Evolutionary conservation across 1,140 invertebrate genomes (phyloP).

Genomic region (Aricia agestis): DNA sequence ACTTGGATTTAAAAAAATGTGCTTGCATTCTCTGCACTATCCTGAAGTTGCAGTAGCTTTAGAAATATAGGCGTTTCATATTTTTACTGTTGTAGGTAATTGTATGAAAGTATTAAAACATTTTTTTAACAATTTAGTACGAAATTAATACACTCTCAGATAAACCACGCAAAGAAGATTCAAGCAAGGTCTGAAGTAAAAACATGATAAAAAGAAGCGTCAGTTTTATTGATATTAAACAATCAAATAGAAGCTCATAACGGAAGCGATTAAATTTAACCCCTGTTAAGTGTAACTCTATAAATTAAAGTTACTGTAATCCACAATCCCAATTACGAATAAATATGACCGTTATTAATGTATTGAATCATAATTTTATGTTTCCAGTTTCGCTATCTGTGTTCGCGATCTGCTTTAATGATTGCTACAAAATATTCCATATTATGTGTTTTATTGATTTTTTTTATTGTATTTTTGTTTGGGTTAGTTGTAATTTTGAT

Average conservation of each 20-base stretch:
- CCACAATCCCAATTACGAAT: constrained; percentile 13
- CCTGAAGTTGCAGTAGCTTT: no score
- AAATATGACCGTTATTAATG: constrained; percentile 7
- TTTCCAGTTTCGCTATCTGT: neutral
- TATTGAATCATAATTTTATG: constrained; percentile 10
- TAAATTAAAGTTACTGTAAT: constrained; percentile 10
- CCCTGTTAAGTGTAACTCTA: neutral
- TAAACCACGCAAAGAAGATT: no score
- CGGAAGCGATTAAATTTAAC: neutral
- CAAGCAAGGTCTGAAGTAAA: no score
- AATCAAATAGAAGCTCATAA: neutral
- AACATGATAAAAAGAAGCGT: neutral
- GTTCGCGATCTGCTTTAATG: neutral
- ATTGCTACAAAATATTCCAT: neutral
- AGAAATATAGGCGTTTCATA: no score
- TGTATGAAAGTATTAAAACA: no score
- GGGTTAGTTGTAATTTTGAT: no score
- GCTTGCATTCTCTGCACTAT: no score
- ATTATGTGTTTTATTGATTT: neutral
- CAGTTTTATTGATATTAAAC: neutral
- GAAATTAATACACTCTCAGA: no score
- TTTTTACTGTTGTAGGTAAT: no score
- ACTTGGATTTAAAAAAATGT: no score
- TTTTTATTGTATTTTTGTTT: no score
- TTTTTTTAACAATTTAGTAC: no score